phyloP scores from a whole-genome alignment of 2,888 invertebrate genomes.

The Heliconius sara region DNA sequence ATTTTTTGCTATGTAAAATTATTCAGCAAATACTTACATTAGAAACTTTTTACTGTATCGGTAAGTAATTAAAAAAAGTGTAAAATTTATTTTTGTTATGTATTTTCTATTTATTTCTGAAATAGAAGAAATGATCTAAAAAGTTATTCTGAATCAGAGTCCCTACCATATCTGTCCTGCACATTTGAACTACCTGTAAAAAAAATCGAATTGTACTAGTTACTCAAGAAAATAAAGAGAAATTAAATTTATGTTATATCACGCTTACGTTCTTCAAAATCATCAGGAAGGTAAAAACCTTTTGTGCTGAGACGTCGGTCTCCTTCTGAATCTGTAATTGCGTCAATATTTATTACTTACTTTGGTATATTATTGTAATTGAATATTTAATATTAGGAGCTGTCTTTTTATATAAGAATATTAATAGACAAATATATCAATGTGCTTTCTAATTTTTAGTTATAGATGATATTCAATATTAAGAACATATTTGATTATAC shows the following conservation, averaged over 20 bases:
- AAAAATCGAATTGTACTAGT: background rate
- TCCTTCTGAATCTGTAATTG: constrained; percentile 53
- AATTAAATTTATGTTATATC: background rate
- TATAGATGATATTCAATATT: background rate
- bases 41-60: background rate
- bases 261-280: constrained; percentile 61
- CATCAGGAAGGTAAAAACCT: constrained; percentile 55
- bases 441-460: no score
- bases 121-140: background rate
- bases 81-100: background rate
- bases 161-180: constrained; percentile 48
- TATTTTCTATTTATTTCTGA: constrained; percentile 16
- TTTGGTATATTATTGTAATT: background rate
- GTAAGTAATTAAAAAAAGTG: background rate
- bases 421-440: no score
- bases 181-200: constrained; percentile 51
- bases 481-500: no score
- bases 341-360: background rate
- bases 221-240: background rate
- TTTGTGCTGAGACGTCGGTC: constrained; percentile 55
- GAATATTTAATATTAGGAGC: background rate
- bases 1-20: constrained; percentile 12
- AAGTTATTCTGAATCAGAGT: constrained; percentile 44
- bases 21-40: constrained; percentile 3
- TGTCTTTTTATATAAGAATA: no score